Evolutionary conservation across 2,797 vertebrate species (phyloP).

Genomic region (Hirundo rustica): DNA sequence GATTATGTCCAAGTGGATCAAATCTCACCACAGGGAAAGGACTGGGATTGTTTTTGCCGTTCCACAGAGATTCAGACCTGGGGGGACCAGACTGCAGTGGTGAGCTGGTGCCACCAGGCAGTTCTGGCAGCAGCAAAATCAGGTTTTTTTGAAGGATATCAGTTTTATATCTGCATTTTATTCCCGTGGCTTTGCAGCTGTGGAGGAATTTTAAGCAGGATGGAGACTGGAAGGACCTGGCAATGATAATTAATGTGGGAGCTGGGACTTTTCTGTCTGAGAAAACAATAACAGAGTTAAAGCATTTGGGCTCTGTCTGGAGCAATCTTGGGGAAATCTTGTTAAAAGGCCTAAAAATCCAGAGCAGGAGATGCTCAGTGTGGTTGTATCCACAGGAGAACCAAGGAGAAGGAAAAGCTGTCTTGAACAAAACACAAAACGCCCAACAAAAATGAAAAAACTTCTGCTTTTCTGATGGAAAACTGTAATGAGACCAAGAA

Average conservation of each 20-base stretch:
- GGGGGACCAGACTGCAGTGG: neutral
- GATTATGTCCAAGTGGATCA: neutral
- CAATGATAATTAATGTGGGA: constrained; percentile 34
- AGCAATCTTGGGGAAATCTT: neutral
- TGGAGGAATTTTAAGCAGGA: constrained; percentile 1
- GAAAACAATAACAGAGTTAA: constrained; percentile 22
- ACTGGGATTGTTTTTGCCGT: neutral
- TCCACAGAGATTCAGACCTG: neutral
- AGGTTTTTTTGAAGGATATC: neutral
- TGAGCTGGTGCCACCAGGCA: neutral
- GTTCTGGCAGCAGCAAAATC: neutral
- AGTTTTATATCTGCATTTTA: neutral
- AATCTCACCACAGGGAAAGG: rapidly evolving
- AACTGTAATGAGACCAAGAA: neutral
- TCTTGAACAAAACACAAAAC: neutral
- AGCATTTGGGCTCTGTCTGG: neutral
- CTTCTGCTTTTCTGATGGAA: neutral
- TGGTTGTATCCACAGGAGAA: neutral
- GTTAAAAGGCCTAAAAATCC: neutral
- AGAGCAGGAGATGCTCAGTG: neutral
- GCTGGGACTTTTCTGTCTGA: neutral
- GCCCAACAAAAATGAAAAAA: neutral
- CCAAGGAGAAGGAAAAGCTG: neutral
- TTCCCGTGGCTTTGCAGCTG: neutral
- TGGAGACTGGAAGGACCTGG: neutral